phyloP scores from a whole-genome alignment of 2,888 invertebrate genomes.

The Plagodis dolabraria region DNA sequence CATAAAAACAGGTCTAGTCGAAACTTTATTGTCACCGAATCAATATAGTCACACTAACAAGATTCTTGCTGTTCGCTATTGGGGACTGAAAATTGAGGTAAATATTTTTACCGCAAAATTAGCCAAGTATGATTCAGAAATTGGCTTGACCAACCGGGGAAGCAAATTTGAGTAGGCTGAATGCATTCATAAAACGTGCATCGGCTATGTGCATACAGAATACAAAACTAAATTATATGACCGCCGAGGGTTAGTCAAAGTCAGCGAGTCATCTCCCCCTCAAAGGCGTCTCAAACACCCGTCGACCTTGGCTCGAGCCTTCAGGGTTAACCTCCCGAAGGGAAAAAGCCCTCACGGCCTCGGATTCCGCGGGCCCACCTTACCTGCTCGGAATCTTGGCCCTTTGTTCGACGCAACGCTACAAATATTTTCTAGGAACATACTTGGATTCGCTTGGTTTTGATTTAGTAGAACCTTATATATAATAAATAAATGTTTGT shows the following conservation, averaged over 20 bases:
- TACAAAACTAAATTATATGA: constrained; percentile 56
- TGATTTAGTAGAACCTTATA: not conserved
- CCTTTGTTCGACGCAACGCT: constrained; percentile 51
- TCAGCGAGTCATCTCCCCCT: constrained; percentile 70
- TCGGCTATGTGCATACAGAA: constrained; percentile 59
- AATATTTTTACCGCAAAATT: constrained; percentile 17
- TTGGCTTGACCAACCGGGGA: constrained; percentile 20
- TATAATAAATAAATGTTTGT: no score
- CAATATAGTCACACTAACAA: no score
- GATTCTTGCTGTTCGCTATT: no score
- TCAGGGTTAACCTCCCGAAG: constrained; percentile 71
- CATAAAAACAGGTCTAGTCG: constrained; percentile 5
- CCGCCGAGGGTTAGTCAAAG: constrained; percentile 69
- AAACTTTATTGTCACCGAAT: not conserved
- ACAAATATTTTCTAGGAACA: constrained; percentile 40
- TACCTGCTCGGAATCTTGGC: constrained; percentile 60
- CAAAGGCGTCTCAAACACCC: constrained; percentile 67
- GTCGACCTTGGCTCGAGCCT: constrained; percentile 68
- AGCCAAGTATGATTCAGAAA: constrained; percentile 22
- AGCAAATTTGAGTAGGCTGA: constrained; percentile 32
- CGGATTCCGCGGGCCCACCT: constrained; percentile 58
- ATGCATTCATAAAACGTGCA: constrained; percentile 64
- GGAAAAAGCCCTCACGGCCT: constrained; percentile 63
- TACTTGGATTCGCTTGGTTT: constrained; percentile 2
- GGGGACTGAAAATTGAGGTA: constrained; percentile 2